Conservation (phyloP, 1,140 invertebrate genomes). For the Drosophila obscura region DNA sequence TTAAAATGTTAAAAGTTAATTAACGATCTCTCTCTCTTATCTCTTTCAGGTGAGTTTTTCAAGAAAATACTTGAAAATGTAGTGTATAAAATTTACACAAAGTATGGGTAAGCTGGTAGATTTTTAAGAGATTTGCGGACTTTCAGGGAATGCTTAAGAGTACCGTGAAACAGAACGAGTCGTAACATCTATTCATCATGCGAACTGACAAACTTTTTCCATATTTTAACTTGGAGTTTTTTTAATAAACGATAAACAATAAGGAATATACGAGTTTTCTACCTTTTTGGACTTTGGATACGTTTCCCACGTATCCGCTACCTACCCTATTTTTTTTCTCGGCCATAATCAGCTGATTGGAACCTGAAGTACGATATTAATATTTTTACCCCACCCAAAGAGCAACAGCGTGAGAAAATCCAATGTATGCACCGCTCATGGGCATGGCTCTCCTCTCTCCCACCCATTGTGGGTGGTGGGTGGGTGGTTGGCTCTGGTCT, state of each 20-base stretch:
- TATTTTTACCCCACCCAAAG: constrained; percentile 1
- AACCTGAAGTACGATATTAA: constrained; percentile 1
- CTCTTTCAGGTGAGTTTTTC: constrained; percentile 41
- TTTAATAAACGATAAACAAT: background rate
- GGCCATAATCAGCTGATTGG: constrained; percentile 17
- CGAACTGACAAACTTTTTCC: too few species aligned
- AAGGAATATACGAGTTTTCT: background rate
- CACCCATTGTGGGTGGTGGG: constrained; percentile 17
- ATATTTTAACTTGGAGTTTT: background rate
- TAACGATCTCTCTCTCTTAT: constrained; percentile 26
- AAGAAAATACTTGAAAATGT: background rate
- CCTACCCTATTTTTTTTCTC: too few species aligned
- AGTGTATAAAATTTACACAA: too few species aligned
- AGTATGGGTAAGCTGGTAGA: constrained; percentile 20
- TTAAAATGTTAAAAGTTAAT: background rate
- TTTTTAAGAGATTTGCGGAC: background rate
- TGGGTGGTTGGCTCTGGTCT: constrained; percentile 5
- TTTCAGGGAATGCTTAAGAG: background rate
- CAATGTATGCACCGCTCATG: background rate
- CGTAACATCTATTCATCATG: background rate
- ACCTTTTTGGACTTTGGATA: too few species aligned
- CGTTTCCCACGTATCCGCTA: too few species aligned
- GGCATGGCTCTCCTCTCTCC: too few species aligned
- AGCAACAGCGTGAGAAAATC: constrained; percentile 39
- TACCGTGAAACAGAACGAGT: background rate